phyloP scores from a whole-genome alignment of 23 tunicate genomes.

The Halocynthia aurantium region DNA sequence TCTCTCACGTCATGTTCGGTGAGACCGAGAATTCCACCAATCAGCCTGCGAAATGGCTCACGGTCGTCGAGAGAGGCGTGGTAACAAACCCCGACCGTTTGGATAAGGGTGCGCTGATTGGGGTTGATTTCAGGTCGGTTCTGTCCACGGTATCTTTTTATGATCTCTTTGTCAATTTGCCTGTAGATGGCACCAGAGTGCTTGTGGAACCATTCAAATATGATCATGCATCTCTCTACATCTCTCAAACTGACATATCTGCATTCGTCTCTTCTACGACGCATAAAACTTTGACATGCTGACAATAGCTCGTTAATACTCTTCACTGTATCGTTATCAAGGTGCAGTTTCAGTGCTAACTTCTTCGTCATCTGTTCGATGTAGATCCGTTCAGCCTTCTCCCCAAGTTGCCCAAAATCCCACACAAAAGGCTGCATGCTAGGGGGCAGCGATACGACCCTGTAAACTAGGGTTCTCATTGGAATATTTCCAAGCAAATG shows the following conservation, averaged over 20 bases:
- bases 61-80: constrained; percentile 44
- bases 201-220: constrained; percentile 51
- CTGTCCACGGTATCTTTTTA: background rate
- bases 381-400: constrained; percentile 48
- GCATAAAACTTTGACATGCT: constrained; percentile 49
- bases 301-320: constrained; percentile 24
- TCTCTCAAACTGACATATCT: constrained; percentile 86
- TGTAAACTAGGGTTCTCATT: constrained; percentile 39
- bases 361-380: constrained; percentile 52
- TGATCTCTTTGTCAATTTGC: constrained; percentile 18
- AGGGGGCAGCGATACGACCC: constrained; percentile 63
- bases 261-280: constrained; percentile 33
- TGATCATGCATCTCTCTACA: constrained; percentile 66
- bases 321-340: constrained; percentile 12
- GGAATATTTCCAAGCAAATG: constrained; percentile 64
- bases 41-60: constrained; percentile 3
- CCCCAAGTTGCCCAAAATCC: constrained; percentile 71
- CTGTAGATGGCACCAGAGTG: constrained; percentile 14
- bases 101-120: constrained; percentile 32
- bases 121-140: constrained; percentile 5
- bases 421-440: constrained; percentile 79
- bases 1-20: constrained; percentile 1
- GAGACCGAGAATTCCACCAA: constrained; percentile 1
- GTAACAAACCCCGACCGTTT: constrained; percentile 56
- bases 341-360: constrained; percentile 16